Evolutionary conservation across 2,888 invertebrate genomes (phyloP).

Genomic region (Tenodera sinensis): DNA sequence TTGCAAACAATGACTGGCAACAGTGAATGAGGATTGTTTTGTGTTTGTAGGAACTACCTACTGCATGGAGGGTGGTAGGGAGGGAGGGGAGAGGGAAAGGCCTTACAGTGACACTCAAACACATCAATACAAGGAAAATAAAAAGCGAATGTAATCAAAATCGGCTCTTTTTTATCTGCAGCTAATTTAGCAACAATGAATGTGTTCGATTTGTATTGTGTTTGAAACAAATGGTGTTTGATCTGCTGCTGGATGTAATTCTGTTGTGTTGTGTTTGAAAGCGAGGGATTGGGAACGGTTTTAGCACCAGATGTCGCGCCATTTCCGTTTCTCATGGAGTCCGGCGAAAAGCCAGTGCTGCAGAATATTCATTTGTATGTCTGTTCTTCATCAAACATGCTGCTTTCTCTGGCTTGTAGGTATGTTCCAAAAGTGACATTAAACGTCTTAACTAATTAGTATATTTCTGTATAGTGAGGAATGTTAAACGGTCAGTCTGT

Average conservation of each 20-base stretch:
- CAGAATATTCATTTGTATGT: not conserved
- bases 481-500: too few species aligned
- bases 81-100: not conserved
- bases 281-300: not conserved
- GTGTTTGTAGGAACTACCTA: not conserved
- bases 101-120: not conserved
- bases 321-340: not conserved
- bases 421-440: too few species aligned
- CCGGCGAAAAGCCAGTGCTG: not conserved
- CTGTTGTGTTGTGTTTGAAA: not conserved
- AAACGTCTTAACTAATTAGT: too few species aligned
- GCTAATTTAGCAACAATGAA: not conserved
- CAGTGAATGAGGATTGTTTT: not conserved
- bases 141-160: not conserved
- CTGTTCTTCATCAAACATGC: too few species aligned
- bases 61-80: too few species aligned
- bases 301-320: not conserved
- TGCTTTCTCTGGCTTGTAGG: too few species aligned
- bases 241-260: not conserved
- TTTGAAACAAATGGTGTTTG: not conserved
- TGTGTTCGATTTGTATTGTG: not conserved
- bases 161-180: not conserved
- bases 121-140: not conserved
- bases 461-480: too few species aligned
- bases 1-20: not conserved